Percentiles rank a stretch among this genome's conserved stretches.
Conservation (phyloP, 2,888 invertebrate genomes). For the Chymomyza caudatula region DNA sequence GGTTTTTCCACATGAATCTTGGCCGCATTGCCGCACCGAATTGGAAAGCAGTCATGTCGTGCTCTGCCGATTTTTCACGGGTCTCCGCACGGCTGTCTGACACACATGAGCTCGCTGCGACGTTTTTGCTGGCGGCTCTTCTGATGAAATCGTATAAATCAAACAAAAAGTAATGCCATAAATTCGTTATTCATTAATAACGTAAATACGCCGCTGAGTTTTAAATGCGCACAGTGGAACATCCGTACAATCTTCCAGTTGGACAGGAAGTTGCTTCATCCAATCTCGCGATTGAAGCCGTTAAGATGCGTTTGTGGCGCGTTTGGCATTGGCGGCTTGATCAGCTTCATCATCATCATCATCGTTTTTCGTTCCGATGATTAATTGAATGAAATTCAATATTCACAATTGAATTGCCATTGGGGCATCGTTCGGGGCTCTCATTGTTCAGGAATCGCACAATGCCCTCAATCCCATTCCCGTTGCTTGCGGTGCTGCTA, state of each 20-base stretch:
- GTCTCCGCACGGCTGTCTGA: slow-evolving; percentile 5
- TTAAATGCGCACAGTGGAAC: slow-evolving; percentile 1
- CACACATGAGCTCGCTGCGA: neutral
- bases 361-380: slow-evolving; percentile 44
- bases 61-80: slow-evolving; percentile 22
- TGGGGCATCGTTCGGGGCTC: neutral
- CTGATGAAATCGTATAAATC: slow-evolving; percentile 38
- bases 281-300: neutral
- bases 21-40: neutral
- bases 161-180: slow-evolving; percentile 36
- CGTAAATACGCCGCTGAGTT: slow-evolving; percentile 39
- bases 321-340: slow-evolving; percentile 43
- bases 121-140: neutral
- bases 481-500: slow-evolving; percentile 11
- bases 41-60: neutral
- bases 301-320: neutral
- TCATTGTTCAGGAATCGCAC: slow-evolving; percentile 39
- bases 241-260: neutral
- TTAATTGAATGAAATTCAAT: slow-evolving; percentile 63
- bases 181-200: slow-evolving; percentile 57
- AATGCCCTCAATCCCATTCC: slow-evolving; percentile 47
- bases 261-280: neutral
- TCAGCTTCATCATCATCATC: slow-evolving; percentile 54
- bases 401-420: slow-evolving; percentile 58
- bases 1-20: slow-evolving; percentile 9